Conservation (phyloP, 2,797 vertebrate species). For the Pyrocephalus nanus region DNA sequence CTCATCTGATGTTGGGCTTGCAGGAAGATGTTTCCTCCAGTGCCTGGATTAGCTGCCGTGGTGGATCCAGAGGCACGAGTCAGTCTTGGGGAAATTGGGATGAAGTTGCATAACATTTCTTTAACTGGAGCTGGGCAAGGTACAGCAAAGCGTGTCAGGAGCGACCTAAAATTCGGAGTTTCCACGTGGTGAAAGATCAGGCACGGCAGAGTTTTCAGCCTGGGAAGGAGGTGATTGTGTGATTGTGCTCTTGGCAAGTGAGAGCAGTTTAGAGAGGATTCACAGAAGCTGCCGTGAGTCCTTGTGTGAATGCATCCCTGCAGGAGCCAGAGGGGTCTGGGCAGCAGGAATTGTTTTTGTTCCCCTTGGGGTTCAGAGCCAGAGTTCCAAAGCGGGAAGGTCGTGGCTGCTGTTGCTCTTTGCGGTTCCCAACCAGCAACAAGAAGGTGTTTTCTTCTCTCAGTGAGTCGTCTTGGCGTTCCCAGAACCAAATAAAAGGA, state of each 20-base stretch:
- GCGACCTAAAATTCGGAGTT: not conserved
- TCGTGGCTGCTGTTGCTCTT: not conserved
- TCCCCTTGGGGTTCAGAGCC: not conserved
- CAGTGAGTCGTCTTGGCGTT: not conserved
- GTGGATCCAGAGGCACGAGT: not conserved
- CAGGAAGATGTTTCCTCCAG: not conserved
- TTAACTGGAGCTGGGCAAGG: not conserved
- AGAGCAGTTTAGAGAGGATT: not conserved
- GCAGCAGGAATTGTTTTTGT: not conserved
- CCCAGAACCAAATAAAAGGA: not conserved
- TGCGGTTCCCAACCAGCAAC: not conserved
- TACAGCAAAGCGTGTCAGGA: not conserved
- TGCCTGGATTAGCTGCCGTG: not conserved
- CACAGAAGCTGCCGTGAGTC: fast-evolving
- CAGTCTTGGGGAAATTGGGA: fast-evolving
- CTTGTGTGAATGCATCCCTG: not conserved
- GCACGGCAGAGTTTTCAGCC: not conserved
- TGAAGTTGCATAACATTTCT: not conserved
- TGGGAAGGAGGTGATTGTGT: fast-evolving
- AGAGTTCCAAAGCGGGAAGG: not conserved
- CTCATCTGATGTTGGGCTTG: not conserved
- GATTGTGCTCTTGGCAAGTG: not conserved
- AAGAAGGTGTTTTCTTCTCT: not conserved
- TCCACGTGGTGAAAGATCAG: not conserved
- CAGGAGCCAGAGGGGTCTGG: not conserved